Base-by-base conservation (phyloP, 2,888 invertebrate genomes). In the Cerastis rubricosa region DNA sequence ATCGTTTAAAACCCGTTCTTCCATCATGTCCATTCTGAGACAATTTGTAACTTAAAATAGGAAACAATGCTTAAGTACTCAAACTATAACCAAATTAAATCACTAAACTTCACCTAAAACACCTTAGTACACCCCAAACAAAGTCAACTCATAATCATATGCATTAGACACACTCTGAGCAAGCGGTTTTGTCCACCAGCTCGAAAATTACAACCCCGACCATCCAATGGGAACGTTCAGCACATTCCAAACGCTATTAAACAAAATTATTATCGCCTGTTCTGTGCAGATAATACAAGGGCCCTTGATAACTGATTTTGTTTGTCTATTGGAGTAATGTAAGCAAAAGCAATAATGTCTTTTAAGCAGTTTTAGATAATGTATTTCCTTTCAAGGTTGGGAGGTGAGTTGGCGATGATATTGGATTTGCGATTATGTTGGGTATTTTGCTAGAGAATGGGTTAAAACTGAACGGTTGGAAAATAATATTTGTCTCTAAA, bases 151-250 rank as follows among this genome's bases (percentile, higher is more conserved):
- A 86, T 89, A 88, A 87, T 86, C 63, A 76, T 80, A 85, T 86
- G 87, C 90, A 89, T 86, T 89, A 88, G 72, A 80, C 80, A 89
- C 84, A 81, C 78, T 74, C 89, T 84, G 86, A 88, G 86, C 85
- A 81, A 89, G 90, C 90, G 80, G 81, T 87, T 89, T 82, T 83
- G 80, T 49, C 73, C 70, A 61, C 72, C 83, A 83, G 78, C 85
- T 74, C 77, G 29, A 51, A 81, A 82, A 81, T 86, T 71, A 78
- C 69, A 68, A 19, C 71, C 65, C 66, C 67, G 65, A 68, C 59
- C 49, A 71, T 57, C 73, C 63, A 65, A 83, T 87, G 76, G 74
- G 76, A 87, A 71, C 79, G 74, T 80, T 87, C 69, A 83, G 71
- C 68, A 80, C 72, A 85, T 78, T 74, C 73, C 63, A 67, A 71